Percentiles rank a stretch among this genome's conserved stretches.
Evolutionary conservation across 2,113 vertebrate species (phyloP).

Genomic region (Paradoxurus hermaphroditus): DNA sequence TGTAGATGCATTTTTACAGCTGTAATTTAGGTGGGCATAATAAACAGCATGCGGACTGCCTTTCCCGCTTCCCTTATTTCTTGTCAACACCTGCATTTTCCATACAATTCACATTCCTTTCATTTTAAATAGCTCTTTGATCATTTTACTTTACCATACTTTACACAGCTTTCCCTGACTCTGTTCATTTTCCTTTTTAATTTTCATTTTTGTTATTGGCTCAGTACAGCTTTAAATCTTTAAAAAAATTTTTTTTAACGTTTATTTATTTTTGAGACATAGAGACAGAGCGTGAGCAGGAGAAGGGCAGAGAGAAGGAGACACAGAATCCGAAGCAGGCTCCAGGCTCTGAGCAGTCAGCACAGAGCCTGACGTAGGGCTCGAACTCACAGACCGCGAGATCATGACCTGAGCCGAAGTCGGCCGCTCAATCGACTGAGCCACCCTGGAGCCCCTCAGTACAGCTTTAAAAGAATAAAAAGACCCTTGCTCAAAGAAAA

Average conservation of each 20-base stretch:
- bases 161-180: neutral
- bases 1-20: neutral
- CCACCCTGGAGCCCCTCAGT: too few species aligned
- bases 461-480: neutral
- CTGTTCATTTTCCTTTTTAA: neutral
- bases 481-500: neutral
- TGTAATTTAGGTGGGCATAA: neutral
- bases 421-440: too few species aligned
- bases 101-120: neutral
- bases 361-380: too few species aligned
- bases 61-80: neutral
- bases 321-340: too few species aligned
- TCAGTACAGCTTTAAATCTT: neutral
- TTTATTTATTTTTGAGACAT: too few species aligned
- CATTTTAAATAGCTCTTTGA: neutral
- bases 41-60: neutral
- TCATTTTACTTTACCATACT: neutral
- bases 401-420: too few species aligned
- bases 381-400: too few species aligned
- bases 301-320: too few species aligned
- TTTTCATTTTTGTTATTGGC: constrained; percentile 7
- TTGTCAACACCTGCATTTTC: neutral
- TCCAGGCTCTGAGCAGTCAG: too few species aligned
- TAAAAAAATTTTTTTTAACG: too few species aligned
- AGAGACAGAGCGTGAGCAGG: too few species aligned